Evolutionary conservation across 2,888 invertebrate genomes (phyloP), one percentile per base, ranked within the genome.

Genomic region (Parnassius apollo): DNA sequence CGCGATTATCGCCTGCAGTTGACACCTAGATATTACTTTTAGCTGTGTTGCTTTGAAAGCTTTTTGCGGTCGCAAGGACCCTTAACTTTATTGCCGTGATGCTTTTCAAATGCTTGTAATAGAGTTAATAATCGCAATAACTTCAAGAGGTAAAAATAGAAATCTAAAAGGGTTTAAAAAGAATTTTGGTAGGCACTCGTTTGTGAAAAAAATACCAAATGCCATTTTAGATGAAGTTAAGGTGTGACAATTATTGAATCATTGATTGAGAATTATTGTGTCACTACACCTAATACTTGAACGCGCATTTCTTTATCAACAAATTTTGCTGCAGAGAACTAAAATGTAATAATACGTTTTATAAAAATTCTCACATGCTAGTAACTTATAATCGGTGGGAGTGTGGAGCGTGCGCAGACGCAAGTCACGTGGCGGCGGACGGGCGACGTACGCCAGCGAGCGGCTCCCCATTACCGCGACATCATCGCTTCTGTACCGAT

Each of bases 21-120:
- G 91, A 91, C 91, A 90, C 85, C 90, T 89, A 86, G 89, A 89
- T 91, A 91, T 91, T 90, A 88, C 88, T 86, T 88, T 88, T 13
- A 11, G 85, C 83, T 80, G 69, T 67, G 65, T 62, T 69, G 65
- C 62, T 71, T 68, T 70, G 67, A 60, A 69, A 71, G 71, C 86
- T 84, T 86, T 86, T 85, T 82, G 87, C 76, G 82, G 82, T 77
- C 79, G 78, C 66, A 64, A 64, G 62, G 57, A 61, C 78, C 83
- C 83, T 80, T 75, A 83, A 80, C 78, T 84, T 87, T 86, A 87
- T 87, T 86, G 83, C 79, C 77, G 75, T 76, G 80, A 78, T 81
- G 80, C 78, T 81, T 83, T 84, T 79, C 73, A 60, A 60, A 63
- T 63, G 45, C 49, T 64, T 57, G 55, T 35, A 61, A 59, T 52